These are phyloP conservation scores for Edolisoma coerulescens DNA, from an alignment of 2,113 vertebrate genomes.

Conservation along the genomic window DNA sequence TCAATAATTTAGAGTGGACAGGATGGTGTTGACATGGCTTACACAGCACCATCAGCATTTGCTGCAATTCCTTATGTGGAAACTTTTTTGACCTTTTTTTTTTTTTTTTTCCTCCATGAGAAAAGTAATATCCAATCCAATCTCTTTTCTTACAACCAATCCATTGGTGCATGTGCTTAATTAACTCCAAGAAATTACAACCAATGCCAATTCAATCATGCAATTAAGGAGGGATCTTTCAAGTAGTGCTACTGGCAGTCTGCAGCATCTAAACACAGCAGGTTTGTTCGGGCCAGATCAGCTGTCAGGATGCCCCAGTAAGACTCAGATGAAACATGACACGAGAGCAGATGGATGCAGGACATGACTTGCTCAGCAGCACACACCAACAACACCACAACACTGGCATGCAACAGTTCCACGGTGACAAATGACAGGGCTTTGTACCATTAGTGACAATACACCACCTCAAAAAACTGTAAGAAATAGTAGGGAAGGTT, in stretches of 20 bases:
- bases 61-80: conserved; percentile 31
- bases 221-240: background rate
- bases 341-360: conserved; percentile 38
- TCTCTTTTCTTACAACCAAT: background rate
- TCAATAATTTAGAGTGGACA: background rate
- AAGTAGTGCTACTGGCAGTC: background rate
- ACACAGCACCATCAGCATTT: conserved; percentile 2
- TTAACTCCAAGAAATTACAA: conserved; percentile 43
- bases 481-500: background rate
- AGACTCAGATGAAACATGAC: background rate
- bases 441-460: background rate
- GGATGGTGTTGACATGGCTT: background rate
- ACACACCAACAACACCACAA: background rate
- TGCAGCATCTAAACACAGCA: background rate
- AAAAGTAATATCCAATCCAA: background rate
- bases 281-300: background rate
- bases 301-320: background rate
- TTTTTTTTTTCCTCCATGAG: background rate
- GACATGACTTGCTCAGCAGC: conserved; percentile 15
- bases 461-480: background rate
- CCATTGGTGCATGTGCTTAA: conserved; percentile 8
- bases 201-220: conserved; percentile 55
- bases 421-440: background rate
- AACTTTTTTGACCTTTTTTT: background rate
- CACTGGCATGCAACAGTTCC: conserved; percentile 19